These are phyloP conservation scores for Ichneumoninae sp. DNA, from an alignment of 2,888 invertebrate genomes.

Conservation along the genomic window DNA sequence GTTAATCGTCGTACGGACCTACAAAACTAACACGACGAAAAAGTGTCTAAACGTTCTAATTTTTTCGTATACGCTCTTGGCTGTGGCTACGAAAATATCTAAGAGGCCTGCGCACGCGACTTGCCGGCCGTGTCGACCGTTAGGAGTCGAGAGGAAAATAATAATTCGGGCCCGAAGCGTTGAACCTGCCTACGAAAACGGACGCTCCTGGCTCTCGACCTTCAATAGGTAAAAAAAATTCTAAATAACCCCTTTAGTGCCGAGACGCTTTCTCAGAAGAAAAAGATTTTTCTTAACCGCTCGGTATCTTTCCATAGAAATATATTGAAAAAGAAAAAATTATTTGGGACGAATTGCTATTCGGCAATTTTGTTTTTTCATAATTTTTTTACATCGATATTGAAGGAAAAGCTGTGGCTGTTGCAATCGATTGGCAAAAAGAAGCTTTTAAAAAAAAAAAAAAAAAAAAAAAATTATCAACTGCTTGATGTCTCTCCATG, in stretches of 20 bases:
- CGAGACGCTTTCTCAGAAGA: not conserved
- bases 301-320: not conserved
- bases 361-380: too few species aligned
- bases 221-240: not conserved
- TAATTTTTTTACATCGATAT: too few species aligned
- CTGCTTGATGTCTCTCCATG: too few species aligned
- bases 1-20: slow-evolving; percentile 31
- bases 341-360: too few species aligned
- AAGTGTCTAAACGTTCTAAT: slow-evolving; percentile 53
- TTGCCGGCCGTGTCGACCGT: not conserved
- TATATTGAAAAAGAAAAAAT: too few species aligned
- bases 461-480: too few species aligned
- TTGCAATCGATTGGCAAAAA: not conserved
- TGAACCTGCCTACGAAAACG: not conserved
- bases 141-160: slow-evolving; percentile 19
- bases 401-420: too few species aligned
- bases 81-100: slow-evolving; percentile 21
- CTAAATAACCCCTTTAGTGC: not conserved
- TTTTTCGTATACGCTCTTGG: slow-evolving; percentile 35
- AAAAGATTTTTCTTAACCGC: not conserved
- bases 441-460: too few species aligned
- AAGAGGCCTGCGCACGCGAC: not conserved
- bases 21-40: not conserved
- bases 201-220: not conserved
- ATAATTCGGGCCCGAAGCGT: slow-evolving; percentile 13